phyloP scores from a whole-genome alignment of 1,140 invertebrate species.

The Probaryconus sp. region DNA sequence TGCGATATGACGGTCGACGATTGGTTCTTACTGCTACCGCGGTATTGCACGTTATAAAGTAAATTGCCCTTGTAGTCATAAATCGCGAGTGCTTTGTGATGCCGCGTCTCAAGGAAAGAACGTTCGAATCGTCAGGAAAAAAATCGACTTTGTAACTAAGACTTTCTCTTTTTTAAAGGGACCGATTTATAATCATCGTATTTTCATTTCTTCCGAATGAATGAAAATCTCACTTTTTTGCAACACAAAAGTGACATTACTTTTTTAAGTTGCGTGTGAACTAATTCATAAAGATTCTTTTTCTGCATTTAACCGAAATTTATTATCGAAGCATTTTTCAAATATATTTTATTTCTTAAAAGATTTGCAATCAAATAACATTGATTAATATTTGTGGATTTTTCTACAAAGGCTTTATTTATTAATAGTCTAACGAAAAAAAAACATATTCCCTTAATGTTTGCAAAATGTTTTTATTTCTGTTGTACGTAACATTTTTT shows the following conservation, averaged over 20 bases:
- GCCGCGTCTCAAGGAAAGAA: slow-evolving; percentile 37
- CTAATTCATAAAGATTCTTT: slow-evolving; percentile 10
- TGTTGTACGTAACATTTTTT: too few species aligned
- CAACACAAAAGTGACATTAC: background rate
- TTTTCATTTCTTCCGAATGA: slow-evolving; percentile 23
- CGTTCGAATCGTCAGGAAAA: slow-evolving; percentile 26
- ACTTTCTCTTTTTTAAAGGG: slow-evolving; percentile 28
- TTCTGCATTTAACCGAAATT: too few species aligned
- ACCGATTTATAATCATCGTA: slow-evolving; percentile 16
- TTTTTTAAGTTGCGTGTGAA: slow-evolving; percentile 27
- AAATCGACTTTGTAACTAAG: slow-evolving; percentile 33
- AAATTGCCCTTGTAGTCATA: slow-evolving; percentile 48
- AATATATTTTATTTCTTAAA: too few species aligned
- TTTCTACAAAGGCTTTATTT: too few species aligned
- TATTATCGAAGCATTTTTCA: slow-evolving; percentile 17
- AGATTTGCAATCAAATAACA: too few species aligned
- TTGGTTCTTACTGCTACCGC: slow-evolving; percentile 43
- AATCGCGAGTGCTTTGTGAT: slow-evolving; percentile 54
- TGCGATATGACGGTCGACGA: slow-evolving; percentile 32
- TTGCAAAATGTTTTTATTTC: too few species aligned
- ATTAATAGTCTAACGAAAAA: too few species aligned
- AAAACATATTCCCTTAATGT: too few species aligned
- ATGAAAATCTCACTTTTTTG: slow-evolving; percentile 1
- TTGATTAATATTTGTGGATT: too few species aligned
- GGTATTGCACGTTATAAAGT: slow-evolving; percentile 54